Base-by-base conservation (phyloP, 2,888 invertebrate genomes). In the Romanomermis culicivorax region DNA sequence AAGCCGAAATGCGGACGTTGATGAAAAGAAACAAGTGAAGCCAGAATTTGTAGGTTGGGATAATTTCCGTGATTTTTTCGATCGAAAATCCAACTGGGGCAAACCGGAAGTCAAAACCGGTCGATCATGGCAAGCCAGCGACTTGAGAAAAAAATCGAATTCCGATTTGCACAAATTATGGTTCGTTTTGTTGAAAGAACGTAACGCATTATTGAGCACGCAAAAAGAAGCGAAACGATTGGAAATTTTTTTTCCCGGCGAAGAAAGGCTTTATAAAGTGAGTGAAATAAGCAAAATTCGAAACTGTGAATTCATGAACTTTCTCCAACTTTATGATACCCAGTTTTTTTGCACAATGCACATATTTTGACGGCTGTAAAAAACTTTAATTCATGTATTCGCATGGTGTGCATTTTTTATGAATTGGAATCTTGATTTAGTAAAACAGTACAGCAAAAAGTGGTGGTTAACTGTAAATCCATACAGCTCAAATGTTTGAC, bases 131-230 rank as follows among this genome's bases (percentile, higher is more conserved):
- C 80, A 74, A 58, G 70, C 76, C 55, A 89, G 89, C 60, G 97
- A 97, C 70, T 73, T 97, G 24, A 76, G 97, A 64, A 78, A 93
- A 51, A 97, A 95, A 72, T 87, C 87, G 50, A 95, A 91, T 69
- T 75, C 79, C 52, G 97, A 97, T 71, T 76, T 97, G 56, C 97
- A 97, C 69, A 91, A 95, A 74, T 73, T 97, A 57, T 97, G 97
- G 95, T 91, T 77, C 65, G 62, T 60, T 47, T 73, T 97, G 55
- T 72, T 93, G 53, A 99, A 95, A 73, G 97, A 99, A 72, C 77
- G 81, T 54, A 97, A 99, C 70, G 93, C 95, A 93, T 74, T 97
- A 23, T 71, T 86, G 59, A 93, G 95, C 1, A 91, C 95, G 93
- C 82, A 81, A 52, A 80, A 63, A 29, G 71, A 77, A 43, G 74